Base-by-base conservation (phyloP, 2,888 invertebrate species). In the Poecilus cupreus region DNA sequence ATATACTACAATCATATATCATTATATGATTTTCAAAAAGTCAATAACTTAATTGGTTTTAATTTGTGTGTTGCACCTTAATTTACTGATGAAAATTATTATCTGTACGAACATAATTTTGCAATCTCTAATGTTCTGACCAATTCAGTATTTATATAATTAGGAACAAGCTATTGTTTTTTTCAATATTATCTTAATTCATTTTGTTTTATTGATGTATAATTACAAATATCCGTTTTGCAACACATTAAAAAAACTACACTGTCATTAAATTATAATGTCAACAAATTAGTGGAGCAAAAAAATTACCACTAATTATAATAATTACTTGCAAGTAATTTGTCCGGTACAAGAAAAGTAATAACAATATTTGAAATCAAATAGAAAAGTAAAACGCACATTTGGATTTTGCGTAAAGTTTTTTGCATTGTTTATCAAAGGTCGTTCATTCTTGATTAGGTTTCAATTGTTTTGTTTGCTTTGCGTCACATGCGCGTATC, bases 251-350 rank as follows among this genome's bases (percentile, higher is more conserved):
- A 60, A 60, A 72, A 72, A 72, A 72, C n/a, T 72, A 46, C 49
- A 18, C 24, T 8, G 72, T 49, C 72, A 72, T 72, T 72, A 72
- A 20, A 43, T 13, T 72, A 72, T 72, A 72, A 72, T 72, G 72
- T 72, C 72, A 72, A 72, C 72, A 72, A 72, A 72, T 72, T 72
- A 72, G 72, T 72, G 32, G 11, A 11, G 49, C 24, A 43, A 72
- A 72, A 72, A 72, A 22, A 43, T 24, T 24, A 22, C 24, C 10
- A 11, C 13, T 46, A 43, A 46, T 72, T 46, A 72, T 72, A 10
- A 72, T 72, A 72, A 72, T 72, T 72, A 49, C 13, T 10, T 24
- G 22, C 26, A 51, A 51, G 51, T 51, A 13, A 51, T 51, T 51
- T 51, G 51, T 51, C 51, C 20, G 43, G 1, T 43, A 43, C 46